These are phyloP conservation scores for Beris morrisii DNA, from an alignment of 2,888 invertebrate species.

Conservation along the genomic window DNA sequence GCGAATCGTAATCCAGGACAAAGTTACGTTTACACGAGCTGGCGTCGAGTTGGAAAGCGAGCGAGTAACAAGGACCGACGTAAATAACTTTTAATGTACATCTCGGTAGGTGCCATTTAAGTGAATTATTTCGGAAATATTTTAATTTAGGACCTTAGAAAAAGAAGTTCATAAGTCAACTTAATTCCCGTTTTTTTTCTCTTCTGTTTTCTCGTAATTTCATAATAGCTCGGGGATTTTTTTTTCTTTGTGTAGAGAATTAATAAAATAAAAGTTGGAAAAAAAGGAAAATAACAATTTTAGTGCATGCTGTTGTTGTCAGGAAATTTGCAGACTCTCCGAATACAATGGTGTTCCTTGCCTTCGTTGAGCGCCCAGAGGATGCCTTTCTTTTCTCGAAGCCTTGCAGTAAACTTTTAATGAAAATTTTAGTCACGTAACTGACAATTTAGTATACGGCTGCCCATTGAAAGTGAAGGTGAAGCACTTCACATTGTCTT, in stretches of 20 bases:
- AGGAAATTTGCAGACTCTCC: conserved; percentile 8
- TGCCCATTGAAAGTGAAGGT: conserved; percentile 11
- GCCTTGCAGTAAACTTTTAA: conserved; percentile 14
- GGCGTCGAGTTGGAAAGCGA: neutral
- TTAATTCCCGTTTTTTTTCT: conserved; percentile 1
- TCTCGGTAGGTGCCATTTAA: conserved; percentile 34
- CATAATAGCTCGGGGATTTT: conserved; percentile 18
- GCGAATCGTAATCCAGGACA: neutral
- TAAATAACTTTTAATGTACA: conserved; percentile 37
- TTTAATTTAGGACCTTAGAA: conserved; percentile 33
- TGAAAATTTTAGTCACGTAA: conserved; percentile 25
- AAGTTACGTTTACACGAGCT: neutral
- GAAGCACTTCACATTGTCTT: conserved; percentile 10
- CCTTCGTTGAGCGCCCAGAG: neutral
- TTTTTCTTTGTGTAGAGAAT: neutral
- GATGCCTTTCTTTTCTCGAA: conserved; percentile 5
- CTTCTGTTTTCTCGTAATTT: neutral
- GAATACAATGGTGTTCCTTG: conserved; percentile 1
- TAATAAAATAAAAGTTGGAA: neutral
- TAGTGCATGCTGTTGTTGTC: conserved; percentile 2
- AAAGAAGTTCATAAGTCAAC: conserved; percentile 17
- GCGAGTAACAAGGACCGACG: conserved; percentile 12
- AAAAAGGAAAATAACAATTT: conserved; percentile 10
- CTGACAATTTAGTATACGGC: conserved; percentile 14
- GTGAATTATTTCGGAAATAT: conserved; percentile 34